These are phyloP conservation scores for Pasiphila rectangulata DNA, from an alignment of 2,888 invertebrate species.

Conservation along the genomic window DNA sequence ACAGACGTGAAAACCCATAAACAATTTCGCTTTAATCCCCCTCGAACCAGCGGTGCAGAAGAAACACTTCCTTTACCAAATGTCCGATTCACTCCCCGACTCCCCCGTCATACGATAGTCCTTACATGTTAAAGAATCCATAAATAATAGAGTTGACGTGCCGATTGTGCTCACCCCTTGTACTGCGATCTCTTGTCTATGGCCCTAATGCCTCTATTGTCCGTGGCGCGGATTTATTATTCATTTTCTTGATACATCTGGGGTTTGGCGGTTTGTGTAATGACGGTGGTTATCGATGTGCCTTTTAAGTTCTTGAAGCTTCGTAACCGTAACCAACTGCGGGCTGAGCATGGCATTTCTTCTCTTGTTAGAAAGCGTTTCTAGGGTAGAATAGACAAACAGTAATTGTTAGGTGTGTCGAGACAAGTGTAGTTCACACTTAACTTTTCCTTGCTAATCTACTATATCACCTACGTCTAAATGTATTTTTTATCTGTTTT, in stretches of 20 bases:
- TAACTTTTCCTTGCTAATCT: no score
- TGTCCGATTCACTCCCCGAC: slow-evolving; percentile 54
- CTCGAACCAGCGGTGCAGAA: slow-evolving; percentile 59
- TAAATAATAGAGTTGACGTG: slow-evolving; percentile 81
- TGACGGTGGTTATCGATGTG: slow-evolving; percentile 37
- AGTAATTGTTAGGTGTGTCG: no score
- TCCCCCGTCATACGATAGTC: slow-evolving; percentile 52
- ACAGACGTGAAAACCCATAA: slow-evolving; percentile 17
- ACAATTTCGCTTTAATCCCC: slow-evolving; percentile 49
- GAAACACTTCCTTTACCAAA: slow-evolving; percentile 76
- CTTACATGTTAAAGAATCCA: slow-evolving; percentile 81
- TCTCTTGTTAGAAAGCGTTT: no score
- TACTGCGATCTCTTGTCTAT: slow-evolving; percentile 66
- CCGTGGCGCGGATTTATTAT: slow-evolving; percentile 76
- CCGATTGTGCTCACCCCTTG: slow-evolving; percentile 66
- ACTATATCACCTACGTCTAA: no score
- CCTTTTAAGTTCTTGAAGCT: no score
- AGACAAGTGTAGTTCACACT: no score
- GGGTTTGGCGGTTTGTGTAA: slow-evolving; percentile 61
- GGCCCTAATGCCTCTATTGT: slow-evolving; percentile 77
- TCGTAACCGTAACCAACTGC: no score
- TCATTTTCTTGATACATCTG: slow-evolving; percentile 75
- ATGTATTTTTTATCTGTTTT: no score
- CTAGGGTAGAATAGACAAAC: no score
- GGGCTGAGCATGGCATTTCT: no score